Evolutionary conservation across 2,888 invertebrate genomes (phyloP), one percentile per base, ranked within the genome.

Genomic region (Agonopterix arenella): DNA sequence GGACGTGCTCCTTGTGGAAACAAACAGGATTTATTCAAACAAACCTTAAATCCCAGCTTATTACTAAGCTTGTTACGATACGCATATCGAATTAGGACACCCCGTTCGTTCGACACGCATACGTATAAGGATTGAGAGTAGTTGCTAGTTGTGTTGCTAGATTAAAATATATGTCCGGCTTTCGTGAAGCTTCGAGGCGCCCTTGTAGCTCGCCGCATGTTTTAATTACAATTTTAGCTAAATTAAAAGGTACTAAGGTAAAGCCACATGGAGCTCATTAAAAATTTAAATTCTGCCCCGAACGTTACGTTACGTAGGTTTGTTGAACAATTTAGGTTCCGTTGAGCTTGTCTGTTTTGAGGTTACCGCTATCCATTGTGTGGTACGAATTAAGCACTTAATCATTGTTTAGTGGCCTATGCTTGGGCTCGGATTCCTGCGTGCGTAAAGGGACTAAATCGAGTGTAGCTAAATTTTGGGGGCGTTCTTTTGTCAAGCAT

Each of bases 91-190:
- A 58, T 62, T 64, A 57, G 56, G 52, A 56, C 49, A 55, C 53
- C 57, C 53, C 47, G 60, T 59, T 60, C 47, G 60, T 59, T 60
- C 53, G 52, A 53, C 57, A 60, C 55, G 51, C 53, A 52, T 54
- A 5, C 28, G 7, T 28, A 58, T 50, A 55, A 53, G 56, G 57
- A 56, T 57, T 54, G 52, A 55, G 55, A 58, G 57, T 61, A 73
- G 13, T 1, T 13, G 2, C 66, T 69, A 60, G 56, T 63, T 55
- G 51, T 55, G 57, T 61, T 56, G 57, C 62, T 66, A 71, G 75
- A 77, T 73, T 73, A 66, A 70, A 74, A 70, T 71, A 56, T 62
- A 53, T 62, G 66, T 66, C 67, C 65, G 66, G 65, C 50, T 66
- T 66, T 62, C 61, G 59, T 58, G 59, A 62, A 28, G 28, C 62